Conservation (phyloP, 1,140 invertebrate species). For the Cyclargus thomasi region DNA sequence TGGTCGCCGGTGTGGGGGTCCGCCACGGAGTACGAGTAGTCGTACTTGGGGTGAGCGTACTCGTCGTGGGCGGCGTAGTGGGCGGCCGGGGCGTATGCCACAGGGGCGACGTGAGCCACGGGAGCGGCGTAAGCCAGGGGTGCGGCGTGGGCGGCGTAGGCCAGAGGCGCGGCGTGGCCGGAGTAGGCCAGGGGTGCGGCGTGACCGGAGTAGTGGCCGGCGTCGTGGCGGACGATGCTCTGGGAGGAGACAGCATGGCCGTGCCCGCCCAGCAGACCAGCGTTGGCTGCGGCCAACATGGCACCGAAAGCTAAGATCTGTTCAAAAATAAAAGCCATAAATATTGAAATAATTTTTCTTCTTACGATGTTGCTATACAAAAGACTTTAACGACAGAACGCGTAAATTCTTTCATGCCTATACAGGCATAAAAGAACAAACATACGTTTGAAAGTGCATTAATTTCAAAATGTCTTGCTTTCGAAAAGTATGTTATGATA, state of each 20-base stretch:
- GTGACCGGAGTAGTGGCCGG: slow-evolving; percentile 27
- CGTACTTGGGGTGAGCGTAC: slow-evolving; percentile 58
- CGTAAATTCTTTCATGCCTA: no score
- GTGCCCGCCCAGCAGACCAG: slow-evolving; percentile 19
- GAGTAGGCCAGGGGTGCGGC: no score
- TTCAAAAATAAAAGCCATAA: slow-evolving; percentile 19
- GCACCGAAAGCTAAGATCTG: slow-evolving; percentile 48
- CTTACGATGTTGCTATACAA: background rate
- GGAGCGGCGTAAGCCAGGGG: slow-evolving; percentile 36
- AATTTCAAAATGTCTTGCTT: no score
- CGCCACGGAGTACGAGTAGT: slow-evolving; percentile 70
- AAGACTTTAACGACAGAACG: no score
- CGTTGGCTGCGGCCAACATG: slow-evolving; percentile 38
- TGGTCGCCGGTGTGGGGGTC: slow-evolving; percentile 56
- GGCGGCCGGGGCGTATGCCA: slow-evolving; percentile 20
- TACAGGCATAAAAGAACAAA: no score
- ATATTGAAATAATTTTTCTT: background rate
- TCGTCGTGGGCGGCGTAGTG: slow-evolving; percentile 33
- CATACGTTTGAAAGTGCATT: no score
- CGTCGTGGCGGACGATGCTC: slow-evolving; percentile 54
- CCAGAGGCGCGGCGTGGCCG: slow-evolving; percentile 36
- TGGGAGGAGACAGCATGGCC: slow-evolving; percentile 51
- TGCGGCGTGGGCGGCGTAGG: slow-evolving; percentile 30
- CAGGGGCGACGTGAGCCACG: slow-evolving; percentile 36
- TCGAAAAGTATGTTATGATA: no score